Evolutionary conservation across 2,888 invertebrate species (phyloP).

Genomic region (Campoplex nolae): DNA sequence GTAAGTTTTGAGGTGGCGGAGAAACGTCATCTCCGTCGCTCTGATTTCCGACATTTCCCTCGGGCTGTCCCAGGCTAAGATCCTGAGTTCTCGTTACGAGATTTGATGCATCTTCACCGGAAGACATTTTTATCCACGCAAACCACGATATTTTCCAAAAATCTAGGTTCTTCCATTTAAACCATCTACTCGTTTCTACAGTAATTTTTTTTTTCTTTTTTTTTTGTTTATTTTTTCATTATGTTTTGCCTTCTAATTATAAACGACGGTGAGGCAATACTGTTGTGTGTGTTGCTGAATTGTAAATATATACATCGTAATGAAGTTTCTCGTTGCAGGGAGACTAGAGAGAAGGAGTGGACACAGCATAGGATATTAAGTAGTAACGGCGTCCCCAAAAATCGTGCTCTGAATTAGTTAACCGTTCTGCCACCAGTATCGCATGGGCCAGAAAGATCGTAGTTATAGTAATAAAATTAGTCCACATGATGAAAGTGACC

Average conservation of each 20-base stretch:
- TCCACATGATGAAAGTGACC: too few species aligned
- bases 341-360: too few species aligned
- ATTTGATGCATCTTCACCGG: constrained; percentile 73
- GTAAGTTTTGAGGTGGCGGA: constrained; percentile 78
- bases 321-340: not conserved
- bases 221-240: not conserved
- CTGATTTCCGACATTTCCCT: constrained; percentile 65
- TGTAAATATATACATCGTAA: constrained; percentile 7
- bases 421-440: too few species aligned
- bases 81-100: constrained; percentile 72
- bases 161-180: constrained; percentile 75
- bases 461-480: too few species aligned
- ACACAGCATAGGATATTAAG: too few species aligned
- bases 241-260: not conserved
- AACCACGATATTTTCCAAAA: constrained; percentile 70
- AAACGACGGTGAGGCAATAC: not conserved
- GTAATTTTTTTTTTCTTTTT: constrained; percentile 6
- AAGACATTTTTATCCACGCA: constrained; percentile 77
- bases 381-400: too few species aligned
- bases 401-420: too few species aligned
- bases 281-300: not conserved
- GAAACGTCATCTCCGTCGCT: constrained; percentile 69
- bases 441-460: too few species aligned
- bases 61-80: constrained; percentile 72
- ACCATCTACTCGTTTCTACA: constrained; percentile 27